A percentile compares a stretch with the other conserved stretches of the same genome.
Evolutionary conservation across 2,113 vertebrate genomes (phyloP).

Genomic region (Tragulus kanchil): DNA sequence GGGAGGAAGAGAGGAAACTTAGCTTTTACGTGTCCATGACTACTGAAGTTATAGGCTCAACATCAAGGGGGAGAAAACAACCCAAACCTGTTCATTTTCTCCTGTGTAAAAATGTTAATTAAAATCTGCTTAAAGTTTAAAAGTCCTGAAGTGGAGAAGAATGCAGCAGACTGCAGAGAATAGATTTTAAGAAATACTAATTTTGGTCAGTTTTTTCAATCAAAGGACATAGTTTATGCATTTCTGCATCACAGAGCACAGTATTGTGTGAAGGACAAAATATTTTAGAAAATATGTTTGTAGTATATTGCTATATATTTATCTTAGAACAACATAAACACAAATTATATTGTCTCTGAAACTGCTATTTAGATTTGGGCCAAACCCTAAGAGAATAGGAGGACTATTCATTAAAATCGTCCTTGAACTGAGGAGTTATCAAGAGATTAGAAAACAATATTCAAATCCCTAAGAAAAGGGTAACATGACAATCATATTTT

Average conservation of each 20-base stretch:
- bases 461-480: conserved; percentile 12
- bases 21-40: conserved; percentile 23
- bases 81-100: background rate
- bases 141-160: conserved; percentile 12
- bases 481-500: background rate
- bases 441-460: background rate
- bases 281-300: background rate
- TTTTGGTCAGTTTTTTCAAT: background rate
- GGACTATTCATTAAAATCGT: no score
- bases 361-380: background rate
- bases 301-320: background rate
- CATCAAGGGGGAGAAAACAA: background rate
- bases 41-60: background rate
- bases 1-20: background rate
- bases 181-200: background rate
- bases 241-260: background rate
- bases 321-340: background rate
- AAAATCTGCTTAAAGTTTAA: conserved; percentile 53
- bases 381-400: background rate
- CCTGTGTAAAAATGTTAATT: conserved; percentile 27
- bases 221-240: background rate
- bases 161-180: background rate
- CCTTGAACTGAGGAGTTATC: no score
- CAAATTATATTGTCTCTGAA: background rate
- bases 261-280: background rate